A percentile compares a stretch with the other conserved stretches of the same genome.
Conservation (phyloP, 2,113 vertebrate genomes). For the Nipponia nippon region DNA sequence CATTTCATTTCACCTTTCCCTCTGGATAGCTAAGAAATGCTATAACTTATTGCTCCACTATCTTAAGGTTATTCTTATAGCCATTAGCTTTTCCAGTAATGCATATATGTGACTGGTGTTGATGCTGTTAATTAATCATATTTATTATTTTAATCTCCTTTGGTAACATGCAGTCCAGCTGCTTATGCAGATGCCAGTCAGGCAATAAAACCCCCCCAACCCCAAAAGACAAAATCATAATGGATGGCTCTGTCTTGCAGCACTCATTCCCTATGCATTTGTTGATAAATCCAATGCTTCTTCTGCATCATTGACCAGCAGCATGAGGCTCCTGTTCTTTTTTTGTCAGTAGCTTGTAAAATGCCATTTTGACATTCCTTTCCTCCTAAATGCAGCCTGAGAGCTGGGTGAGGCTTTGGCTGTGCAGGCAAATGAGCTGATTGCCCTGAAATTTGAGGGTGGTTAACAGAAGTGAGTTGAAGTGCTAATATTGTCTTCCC, state of each 20-base stretch:
- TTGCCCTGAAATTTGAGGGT: background rate
- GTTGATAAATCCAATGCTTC: background rate
- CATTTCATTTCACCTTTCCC: background rate
- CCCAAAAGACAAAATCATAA: background rate
- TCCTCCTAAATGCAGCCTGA: background rate
- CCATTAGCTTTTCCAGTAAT: background rate
- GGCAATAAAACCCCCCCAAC: background rate
- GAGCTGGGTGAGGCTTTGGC: background rate
- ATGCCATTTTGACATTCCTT: background rate
- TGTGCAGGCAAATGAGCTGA: background rate
- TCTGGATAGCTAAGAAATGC: background rate
- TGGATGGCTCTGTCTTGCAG: background rate
- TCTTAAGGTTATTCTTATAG: background rate
- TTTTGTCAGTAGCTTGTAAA: background rate
- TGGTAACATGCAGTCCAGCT: background rate
- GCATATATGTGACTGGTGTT: background rate
- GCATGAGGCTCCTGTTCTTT: background rate
- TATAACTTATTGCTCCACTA: background rate
- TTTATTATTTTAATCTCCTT: background rate
- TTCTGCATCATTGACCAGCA: background rate
- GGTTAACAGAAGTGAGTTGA: background rate
- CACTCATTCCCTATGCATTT: background rate
- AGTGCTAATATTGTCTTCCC: background rate
- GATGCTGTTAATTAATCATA: background rate
- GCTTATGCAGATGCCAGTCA: background rate